A percentile compares a stretch with the other conserved stretches of the same genome.
These are phyloP conservation scores for Heliconius sara DNA, from an alignment of 2,888 invertebrate species.

Conservation along the genomic window DNA sequence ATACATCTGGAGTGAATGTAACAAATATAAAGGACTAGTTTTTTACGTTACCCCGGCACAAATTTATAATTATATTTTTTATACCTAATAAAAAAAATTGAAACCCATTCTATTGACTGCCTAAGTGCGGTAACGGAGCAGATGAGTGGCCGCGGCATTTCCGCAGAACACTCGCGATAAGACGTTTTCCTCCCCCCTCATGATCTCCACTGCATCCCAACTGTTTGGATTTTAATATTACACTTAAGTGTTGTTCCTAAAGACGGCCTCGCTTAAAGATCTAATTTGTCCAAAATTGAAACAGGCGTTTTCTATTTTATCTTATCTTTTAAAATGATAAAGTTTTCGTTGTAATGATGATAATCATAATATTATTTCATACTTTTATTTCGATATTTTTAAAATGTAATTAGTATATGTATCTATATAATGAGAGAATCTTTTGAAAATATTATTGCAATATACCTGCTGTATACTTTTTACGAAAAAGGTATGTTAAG, in stretches of 20 bases:
- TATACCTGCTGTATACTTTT: too few relatives aligned
- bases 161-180: slow-evolving; percentile 76
- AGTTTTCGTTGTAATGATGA: neutral
- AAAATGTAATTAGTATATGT: too few relatives aligned
- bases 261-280: slow-evolving; percentile 74
- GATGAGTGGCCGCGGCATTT: slow-evolving; percentile 76
- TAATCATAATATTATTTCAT: neutral
- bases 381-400: neutral
- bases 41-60: neutral
- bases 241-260: slow-evolving; percentile 79
- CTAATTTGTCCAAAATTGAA: slow-evolving; percentile 78
- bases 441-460: too few relatives aligned
- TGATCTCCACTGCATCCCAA: slow-evolving; percentile 57
- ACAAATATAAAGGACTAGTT: neutral
- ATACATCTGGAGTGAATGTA: neutral
- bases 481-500: too few relatives aligned
- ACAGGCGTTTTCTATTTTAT: slow-evolving; percentile 60
- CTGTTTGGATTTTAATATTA: slow-evolving; percentile 82
- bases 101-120: slow-evolving; percentile 53
- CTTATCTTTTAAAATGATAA: slow-evolving; percentile 3
- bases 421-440: too few relatives aligned
- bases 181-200: slow-evolving; percentile 57
- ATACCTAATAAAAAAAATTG: neutral
- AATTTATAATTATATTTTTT: neutral
- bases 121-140: slow-evolving; percentile 48